Conservation (phyloP, 2,797 vertebrate genomes). For the Urophycis tenuis region DNA sequence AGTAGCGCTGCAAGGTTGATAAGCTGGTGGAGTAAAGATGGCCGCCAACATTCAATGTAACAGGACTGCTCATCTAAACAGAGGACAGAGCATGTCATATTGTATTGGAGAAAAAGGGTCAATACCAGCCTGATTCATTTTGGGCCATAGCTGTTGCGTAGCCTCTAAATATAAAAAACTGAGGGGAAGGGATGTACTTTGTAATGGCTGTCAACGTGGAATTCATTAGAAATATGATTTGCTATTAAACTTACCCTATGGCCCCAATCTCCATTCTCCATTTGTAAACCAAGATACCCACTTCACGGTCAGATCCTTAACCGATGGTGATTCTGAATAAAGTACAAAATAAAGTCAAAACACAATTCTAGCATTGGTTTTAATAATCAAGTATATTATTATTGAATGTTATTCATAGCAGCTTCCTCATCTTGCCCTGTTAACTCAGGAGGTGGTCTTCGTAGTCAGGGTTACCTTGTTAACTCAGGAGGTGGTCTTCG, state of each 20-base stretch:
- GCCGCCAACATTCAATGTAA: conserved; percentile 97
- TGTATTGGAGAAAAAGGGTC: background rate
- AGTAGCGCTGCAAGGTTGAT: conserved; percentile 91
- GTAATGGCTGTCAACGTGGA: background rate
- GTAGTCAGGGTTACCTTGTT: no score
- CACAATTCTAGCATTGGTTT: background rate
- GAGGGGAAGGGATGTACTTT: background rate
- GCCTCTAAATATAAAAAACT: background rate
- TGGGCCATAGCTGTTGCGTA: background rate
- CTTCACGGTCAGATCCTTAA: conserved; percentile 53
- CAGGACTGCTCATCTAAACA: conserved; percentile 87
- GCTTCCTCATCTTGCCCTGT: no score
- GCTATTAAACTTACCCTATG: conserved; percentile 78
- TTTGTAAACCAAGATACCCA: conserved; percentile 64
- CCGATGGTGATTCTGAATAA: conserved; percentile 23
- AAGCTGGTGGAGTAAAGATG: conserved; percentile 94
- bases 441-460: no score
- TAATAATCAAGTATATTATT: no score
- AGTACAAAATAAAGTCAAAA: conserved; percentile 17
- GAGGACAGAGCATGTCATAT: conserved; percentile 3
- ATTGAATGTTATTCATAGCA: conserved; percentile 12
- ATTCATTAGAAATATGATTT: conserved; percentile 6
- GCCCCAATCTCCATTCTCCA: conserved; percentile 99
- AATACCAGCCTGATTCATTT: background rate
- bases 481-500: no score